These are phyloP conservation scores for Arbacia lixula DNA, from an alignment of 53 echinoderm and acorn worm species.

Conservation along the genomic window DNA sequence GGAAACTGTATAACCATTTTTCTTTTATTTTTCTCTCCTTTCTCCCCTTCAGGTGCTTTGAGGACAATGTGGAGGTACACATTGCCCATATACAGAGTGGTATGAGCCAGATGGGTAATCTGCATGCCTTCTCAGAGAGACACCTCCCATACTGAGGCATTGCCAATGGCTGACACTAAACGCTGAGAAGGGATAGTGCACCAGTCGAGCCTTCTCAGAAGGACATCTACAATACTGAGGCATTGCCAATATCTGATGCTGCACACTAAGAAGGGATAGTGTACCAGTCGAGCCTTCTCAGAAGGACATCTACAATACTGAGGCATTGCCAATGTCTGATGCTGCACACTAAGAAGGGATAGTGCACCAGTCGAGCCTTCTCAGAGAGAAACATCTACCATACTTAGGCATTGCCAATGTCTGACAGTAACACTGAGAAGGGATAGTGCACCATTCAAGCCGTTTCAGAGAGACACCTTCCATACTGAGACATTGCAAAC, in stretches of 20 bases:
- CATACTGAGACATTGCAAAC: too few relatives aligned
- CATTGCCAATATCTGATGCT: not conserved
- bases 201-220: conserved; percentile 63
- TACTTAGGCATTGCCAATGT: not conserved
- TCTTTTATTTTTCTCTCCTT: not conserved
- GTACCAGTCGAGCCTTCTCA: conserved; percentile 44
- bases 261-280: conserved; percentile 9
- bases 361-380: conserved; percentile 18
- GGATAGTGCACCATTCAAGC: conserved; percentile 10
- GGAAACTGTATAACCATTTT: too few relatives aligned
- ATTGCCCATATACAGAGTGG: conserved; percentile 96
- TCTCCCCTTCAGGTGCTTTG: conserved; percentile 90
- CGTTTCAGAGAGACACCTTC: too few relatives aligned
- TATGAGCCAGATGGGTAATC: conserved; percentile 99
- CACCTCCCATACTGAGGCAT: conserved; percentile 16
- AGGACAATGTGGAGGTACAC: conserved; percentile 97
- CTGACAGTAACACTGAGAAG: conserved; percentile 1
- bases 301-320: conserved; percentile 58
- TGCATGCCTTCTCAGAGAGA: conserved; percentile 93
- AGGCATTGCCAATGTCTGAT: not conserved
- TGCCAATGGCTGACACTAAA: not conserved
- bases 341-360: conserved; percentile 8
- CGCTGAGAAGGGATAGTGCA: conserved; percentile 16
- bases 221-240: conserved; percentile 36
- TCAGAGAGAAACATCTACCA: conserved; percentile 68